These are phyloP conservation scores for Vanacampus margaritifer DNA, from an alignment of 2,113 vertebrate species.

Conservation along the genomic window DNA sequence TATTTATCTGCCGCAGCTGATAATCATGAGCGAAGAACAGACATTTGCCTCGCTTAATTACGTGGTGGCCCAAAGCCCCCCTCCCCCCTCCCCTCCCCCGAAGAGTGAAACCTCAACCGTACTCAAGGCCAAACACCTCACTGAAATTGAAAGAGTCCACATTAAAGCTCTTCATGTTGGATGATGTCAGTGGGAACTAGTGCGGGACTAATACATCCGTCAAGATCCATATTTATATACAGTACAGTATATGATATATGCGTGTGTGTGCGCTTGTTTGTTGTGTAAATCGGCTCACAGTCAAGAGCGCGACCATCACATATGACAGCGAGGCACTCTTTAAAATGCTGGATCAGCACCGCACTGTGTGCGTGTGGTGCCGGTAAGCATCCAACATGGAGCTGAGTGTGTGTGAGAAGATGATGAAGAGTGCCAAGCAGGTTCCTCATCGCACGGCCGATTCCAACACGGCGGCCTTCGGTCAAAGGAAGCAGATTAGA, in stretches of 20 bases:
- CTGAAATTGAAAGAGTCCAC: neutral
- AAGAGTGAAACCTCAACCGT: no score
- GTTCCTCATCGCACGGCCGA: neutral
- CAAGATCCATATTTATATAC: neutral
- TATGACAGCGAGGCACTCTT: constrained; percentile 1
- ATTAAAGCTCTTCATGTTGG: neutral
- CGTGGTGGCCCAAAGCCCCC: constrained; percentile 3
- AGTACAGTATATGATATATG: neutral
- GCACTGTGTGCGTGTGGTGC: constrained; percentile 9
- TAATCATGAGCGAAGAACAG: constrained; percentile 49
- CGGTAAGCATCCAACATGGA: constrained; percentile 55
- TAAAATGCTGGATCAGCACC: constrained; percentile 43
- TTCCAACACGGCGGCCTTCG: neutral
- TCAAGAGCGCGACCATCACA: neutral
- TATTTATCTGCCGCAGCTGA: constrained; percentile 52
- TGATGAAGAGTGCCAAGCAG: neutral
- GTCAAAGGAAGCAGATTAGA: neutral
- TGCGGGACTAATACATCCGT: neutral
- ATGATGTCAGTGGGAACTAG: neutral
- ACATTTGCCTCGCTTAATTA: constrained; percentile 5
- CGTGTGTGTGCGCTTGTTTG: neutral
- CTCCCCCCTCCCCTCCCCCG: constrained; percentile 3
- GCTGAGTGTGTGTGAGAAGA: constrained; percentile 48
- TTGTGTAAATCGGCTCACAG: neutral
- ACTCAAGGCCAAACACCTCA: neutral